Conservation (phyloP, 2,113 vertebrate genomes). For the Gallinago paraguaiae region DNA sequence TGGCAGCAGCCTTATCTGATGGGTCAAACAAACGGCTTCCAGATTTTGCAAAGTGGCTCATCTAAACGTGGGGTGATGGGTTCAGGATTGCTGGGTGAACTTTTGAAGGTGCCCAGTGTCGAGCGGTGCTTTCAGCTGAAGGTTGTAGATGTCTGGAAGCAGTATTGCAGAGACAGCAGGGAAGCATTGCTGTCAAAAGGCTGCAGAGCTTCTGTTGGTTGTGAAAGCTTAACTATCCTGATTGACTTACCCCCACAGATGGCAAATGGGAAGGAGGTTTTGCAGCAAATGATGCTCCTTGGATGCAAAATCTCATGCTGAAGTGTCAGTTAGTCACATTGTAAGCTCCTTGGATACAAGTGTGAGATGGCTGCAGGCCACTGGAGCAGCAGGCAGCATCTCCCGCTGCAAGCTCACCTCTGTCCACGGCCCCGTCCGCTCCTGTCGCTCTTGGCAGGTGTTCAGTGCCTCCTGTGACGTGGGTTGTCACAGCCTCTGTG, state of each 20-base stretch:
- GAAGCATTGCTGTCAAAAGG: not conserved
- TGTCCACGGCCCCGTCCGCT: rapidly evolving
- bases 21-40: constrained; percentile 2
- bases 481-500: not conserved
- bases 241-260: not conserved
- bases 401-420: not conserved
- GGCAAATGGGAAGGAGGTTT: not conserved
- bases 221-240: not conserved
- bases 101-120: not conserved
- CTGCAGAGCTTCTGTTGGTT: not conserved
- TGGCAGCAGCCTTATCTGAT: constrained; percentile 20
- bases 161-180: not conserved
- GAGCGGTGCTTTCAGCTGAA: rapidly evolving
- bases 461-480: not conserved
- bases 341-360: not conserved
- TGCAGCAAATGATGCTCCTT: not conserved
- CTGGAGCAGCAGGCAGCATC: not conserved
- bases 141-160: not conserved
- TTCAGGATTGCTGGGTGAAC: not conserved
- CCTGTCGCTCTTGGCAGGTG: not conserved
- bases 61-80: not conserved
- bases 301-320: not conserved
- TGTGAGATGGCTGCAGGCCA: not conserved
- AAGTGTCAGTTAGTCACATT: not conserved
- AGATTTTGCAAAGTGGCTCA: not conserved